Conservation (phyloP, 2,797 vertebrate species). For the Sciurus carolinensis region DNA sequence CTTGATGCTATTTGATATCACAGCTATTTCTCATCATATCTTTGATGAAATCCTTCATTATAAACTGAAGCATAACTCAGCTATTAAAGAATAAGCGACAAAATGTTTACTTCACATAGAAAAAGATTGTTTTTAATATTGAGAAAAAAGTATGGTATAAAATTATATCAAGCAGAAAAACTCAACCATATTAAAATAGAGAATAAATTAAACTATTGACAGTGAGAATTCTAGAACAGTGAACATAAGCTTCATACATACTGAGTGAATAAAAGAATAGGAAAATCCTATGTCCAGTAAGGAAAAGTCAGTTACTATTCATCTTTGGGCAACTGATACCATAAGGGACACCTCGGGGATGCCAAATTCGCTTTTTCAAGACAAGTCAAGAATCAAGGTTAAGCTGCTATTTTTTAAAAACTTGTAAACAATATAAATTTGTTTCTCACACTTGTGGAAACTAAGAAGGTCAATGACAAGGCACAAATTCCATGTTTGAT, state of each 20-base stretch:
- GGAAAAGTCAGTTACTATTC: background rate
- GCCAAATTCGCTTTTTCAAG: background rate
- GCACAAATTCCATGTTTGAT: background rate
- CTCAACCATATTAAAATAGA: background rate
- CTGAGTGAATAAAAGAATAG: background rate
- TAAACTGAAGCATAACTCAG: slow-evolving; percentile 8
- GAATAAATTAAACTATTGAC: background rate
- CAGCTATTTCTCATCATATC: background rate
- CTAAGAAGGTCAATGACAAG: background rate
- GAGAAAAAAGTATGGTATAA: slow-evolving; percentile 1
- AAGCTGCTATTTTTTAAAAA: background rate
- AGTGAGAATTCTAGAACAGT: background rate
- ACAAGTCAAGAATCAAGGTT: background rate
- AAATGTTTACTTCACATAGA: background rate
- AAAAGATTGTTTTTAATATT: slow-evolving; percentile 36
- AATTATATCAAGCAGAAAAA: slow-evolving; percentile 26
- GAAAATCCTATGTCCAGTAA: background rate
- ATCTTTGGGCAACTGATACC: background rate
- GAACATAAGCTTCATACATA: background rate
- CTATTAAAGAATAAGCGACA: slow-evolving; percentile 39
- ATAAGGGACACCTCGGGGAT: background rate
- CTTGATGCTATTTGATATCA: background rate
- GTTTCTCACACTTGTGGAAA: background rate
- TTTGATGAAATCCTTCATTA: slow-evolving; percentile 51
- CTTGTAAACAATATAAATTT: background rate